A percentile compares a stretch with the other conserved stretches of the same genome.
Evolutionary conservation across 37 sponge, comb jelly and placozoan species (phyloP).

Genomic region (Beroe forskalii): DNA sequence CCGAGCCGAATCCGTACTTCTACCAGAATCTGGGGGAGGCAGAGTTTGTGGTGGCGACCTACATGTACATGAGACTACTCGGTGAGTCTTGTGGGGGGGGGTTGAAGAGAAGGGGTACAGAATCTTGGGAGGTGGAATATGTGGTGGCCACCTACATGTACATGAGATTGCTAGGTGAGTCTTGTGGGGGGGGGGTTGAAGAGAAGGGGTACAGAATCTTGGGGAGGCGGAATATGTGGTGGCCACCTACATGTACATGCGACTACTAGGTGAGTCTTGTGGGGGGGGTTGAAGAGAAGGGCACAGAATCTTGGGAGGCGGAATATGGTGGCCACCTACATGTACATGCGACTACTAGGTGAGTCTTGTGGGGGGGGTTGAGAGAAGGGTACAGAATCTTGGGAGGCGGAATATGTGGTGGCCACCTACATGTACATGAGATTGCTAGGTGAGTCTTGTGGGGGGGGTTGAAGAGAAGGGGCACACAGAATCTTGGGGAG

Average conservation of each 20-base stretch:
- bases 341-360: too few relatives aligned
- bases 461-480: too few relatives aligned
- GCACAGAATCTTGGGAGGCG: too few relatives aligned
- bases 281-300: too few relatives aligned
- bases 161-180: conserved; percentile 83
- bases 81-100: not conserved
- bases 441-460: conserved; percentile 70
- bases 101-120: too few relatives aligned
- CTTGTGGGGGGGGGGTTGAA: too few relatives aligned
- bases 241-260: conserved; percentile 96
- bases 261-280: conserved; percentile 73
- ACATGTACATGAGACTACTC: conserved; percentile 98
- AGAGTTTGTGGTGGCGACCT: conserved; percentile 90
- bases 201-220: too few relatives aligned
- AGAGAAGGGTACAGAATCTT: too few relatives aligned
- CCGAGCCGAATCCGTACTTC: conserved; percentile 91
- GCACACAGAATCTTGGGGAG: conserved; percentile 97
- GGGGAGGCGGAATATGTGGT: conserved; percentile 97
- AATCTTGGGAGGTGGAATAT: conserved; percentile 96
- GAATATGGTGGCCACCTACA: too few relatives aligned
- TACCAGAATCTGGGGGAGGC: conserved; percentile 97
- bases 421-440: conserved; percentile 97
- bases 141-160: conserved; percentile 95
- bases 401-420: conserved; percentile 95
- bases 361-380: too few relatives aligned